Evolutionary conservation across 2,797 vertebrate species (phyloP), one percentile per base, ranked within the genome.

Genomic region (Aldrovandia affinis): DNA sequence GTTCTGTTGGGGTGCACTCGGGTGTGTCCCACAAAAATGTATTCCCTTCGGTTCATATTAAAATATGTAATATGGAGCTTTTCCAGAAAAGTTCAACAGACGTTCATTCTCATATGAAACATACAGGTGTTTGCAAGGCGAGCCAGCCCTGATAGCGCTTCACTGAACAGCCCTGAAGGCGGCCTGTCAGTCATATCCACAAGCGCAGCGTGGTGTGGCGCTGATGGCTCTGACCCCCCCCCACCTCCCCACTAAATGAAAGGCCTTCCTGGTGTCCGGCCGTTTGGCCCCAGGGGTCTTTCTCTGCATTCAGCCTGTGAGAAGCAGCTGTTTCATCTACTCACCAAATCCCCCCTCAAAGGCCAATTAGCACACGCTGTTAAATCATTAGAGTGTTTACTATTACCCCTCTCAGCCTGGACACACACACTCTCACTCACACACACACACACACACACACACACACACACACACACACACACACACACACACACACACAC

Each of bases 361-460:
- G 86, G 85, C 89, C 90, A 94, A 92, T 94, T 94, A 94, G 85
- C 88, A 91, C 88, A 88, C 88, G 77, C 88, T 88, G 88, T 92
- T 91, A 90, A 88, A 87, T 88, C 83, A 86, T 93, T 90, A 93
- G 85, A 82, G 81, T 85, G 88, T 92, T 93, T 90, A 92, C 85
- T 86, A 90, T 91, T 89, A 90, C 88, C 88, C 79, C 81, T 83
- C 82, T 70, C 54, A 54, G 84, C 83, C 54, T 36, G 59, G 20
- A 65, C 85, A 68, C 81, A 80, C 59, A 33, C 80, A 42, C 1
- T 33, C 33, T 39, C 8, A 39, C 28, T 22, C 63, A 83, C 47
- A 83, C 42, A 73, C 47, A 75, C 63, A 83, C 47, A 83, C 42
- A 73, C 50, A 75, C 65, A 83, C 47, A 81, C 14, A 36, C 52